phyloP scores from a whole-genome alignment of 2,888 invertebrate genomes.

The Tethea ocularis region DNA sequence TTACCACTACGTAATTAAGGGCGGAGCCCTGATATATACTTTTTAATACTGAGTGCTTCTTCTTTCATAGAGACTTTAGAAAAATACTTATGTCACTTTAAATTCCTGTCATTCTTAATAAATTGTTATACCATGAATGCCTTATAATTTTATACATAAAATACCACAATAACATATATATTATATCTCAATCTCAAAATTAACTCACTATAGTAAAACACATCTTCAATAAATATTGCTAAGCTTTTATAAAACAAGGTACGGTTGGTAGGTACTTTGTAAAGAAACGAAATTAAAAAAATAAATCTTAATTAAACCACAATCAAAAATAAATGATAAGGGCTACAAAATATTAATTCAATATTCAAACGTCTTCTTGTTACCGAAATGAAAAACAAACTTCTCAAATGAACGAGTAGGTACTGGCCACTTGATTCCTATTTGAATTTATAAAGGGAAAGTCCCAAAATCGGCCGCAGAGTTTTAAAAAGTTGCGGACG shows the following conservation, averaged over 20 bases:
- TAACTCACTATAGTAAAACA: background rate
- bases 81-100: too few relatives aligned
- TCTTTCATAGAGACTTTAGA: too few relatives aligned
- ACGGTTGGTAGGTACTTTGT: too few relatives aligned
- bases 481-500: conserved; percentile 9
- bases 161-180: too few relatives aligned
- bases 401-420: conserved; percentile 6
- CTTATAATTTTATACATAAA: too few relatives aligned
- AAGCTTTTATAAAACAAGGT: too few relatives aligned
- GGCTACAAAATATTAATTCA: background rate
- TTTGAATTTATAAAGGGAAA: background rate
- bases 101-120: too few relatives aligned
- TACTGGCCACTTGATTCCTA: conserved; percentile 1
- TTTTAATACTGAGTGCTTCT: too few relatives aligned
- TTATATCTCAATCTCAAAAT: background rate
- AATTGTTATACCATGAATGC: too few relatives aligned
- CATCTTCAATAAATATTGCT: background rate
- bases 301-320: background rate
- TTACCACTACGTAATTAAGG: too few relatives aligned
- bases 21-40: too few relatives aligned
- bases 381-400: background rate
- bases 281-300: background rate
- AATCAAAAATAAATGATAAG: background rate
- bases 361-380: background rate
- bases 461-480: conserved; percentile 1